These are phyloP conservation scores for Drosophila bocki DNA, from an alignment of 1,140 invertebrate genomes.

Conservation along the genomic window DNA sequence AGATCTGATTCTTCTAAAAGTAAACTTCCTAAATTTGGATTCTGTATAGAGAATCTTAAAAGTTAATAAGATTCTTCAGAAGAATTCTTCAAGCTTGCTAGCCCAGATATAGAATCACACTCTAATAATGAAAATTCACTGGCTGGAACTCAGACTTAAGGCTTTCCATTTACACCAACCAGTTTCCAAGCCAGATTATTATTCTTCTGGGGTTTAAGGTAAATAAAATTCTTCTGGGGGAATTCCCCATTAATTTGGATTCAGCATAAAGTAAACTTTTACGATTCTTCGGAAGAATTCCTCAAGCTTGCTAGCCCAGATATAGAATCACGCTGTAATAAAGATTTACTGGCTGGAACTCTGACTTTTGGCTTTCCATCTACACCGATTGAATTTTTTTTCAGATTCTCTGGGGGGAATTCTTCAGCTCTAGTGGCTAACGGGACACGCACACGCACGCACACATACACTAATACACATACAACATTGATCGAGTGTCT, in stretches of 20 bases:
- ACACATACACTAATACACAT: constrained; percentile 76
- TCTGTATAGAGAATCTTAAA: no score
- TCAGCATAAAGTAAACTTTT: background rate
- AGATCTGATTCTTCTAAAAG: no score
- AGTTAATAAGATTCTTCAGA: no score
- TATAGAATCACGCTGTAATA: background rate
- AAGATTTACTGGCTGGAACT: background rate
- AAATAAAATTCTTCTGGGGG: no score
- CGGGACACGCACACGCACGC: constrained; percentile 54
- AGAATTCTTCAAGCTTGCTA: no score
- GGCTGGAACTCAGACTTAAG: no score
- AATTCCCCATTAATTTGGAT: background rate
- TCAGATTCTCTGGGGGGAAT: constrained; percentile 8
- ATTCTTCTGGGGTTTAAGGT: background rate
- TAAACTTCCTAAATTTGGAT: background rate
- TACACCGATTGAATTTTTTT: background rate
- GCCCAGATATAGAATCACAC: no score
- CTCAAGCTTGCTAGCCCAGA: background rate
- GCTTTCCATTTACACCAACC: no score
- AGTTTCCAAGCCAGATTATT: background rate
- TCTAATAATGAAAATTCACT: no score
- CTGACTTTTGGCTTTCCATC: background rate
- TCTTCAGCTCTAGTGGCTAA: constrained; percentile 31
- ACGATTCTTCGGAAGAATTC: background rate
- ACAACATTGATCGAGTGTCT: constrained; percentile 72